Conservation (phyloP, 2,113 vertebrate genomes). For the Protobothrops flavoviridis region DNA sequence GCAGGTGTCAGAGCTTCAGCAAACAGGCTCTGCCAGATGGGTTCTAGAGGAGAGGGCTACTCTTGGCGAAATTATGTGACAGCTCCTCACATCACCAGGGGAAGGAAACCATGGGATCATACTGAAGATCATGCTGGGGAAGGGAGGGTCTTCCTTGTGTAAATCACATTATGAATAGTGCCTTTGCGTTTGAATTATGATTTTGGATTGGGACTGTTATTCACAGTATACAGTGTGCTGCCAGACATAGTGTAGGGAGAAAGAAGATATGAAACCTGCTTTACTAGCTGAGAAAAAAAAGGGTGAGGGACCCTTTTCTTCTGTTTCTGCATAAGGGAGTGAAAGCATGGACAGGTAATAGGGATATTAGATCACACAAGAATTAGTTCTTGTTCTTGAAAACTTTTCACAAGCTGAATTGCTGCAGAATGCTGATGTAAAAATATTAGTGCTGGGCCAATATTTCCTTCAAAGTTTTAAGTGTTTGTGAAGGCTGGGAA, state of each 20-base stretch:
- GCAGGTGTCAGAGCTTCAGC: slow-evolving; percentile 17
- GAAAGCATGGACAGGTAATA: not conserved
- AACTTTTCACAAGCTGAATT: not conserved
- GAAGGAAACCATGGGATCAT: not conserved
- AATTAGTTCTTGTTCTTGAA: not conserved
- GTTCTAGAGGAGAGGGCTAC: not conserved
- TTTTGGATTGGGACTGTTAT: not conserved
- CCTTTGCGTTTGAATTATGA: not conserved
- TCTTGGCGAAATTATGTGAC: not conserved
- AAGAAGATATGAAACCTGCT: not conserved
- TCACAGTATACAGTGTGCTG: not conserved
- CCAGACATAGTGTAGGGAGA: not conserved
- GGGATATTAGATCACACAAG: not conserved
- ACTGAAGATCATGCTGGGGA: not conserved
- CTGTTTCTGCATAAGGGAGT: not conserved
- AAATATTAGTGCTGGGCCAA: not conserved
- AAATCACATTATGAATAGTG: not conserved
- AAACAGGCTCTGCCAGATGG: not conserved
- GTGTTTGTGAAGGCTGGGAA: not conserved
- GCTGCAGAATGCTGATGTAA: not conserved
- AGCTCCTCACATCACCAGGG: not conserved
- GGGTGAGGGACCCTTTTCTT: not conserved
- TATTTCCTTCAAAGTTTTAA: not conserved
- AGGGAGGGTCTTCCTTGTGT: not conserved
- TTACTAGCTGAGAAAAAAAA: not conserved